Conservation (phyloP, 2,113 vertebrate species). For the Trogon melanurus region DNA sequence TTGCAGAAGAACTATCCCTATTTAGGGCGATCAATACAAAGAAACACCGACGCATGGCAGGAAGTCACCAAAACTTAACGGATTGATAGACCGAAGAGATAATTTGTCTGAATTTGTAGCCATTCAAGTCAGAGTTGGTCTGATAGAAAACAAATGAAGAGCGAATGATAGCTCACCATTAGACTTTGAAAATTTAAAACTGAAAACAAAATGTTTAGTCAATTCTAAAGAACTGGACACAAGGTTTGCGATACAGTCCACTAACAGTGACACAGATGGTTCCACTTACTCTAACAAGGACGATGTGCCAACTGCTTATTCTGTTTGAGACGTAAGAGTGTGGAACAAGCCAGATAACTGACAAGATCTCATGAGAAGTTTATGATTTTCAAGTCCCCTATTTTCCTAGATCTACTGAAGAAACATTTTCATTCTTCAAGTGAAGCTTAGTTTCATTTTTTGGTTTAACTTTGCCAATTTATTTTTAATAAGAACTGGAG, state of each 20-base stretch:
- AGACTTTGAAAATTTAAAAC: background rate
- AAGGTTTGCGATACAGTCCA: background rate
- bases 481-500: background rate
- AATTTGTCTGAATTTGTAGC: background rate
- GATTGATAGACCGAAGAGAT: background rate
- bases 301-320: background rate
- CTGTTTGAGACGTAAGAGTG: background rate
- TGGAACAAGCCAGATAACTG: background rate
- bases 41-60: background rate
- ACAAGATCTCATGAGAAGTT: background rate
- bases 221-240: background rate
- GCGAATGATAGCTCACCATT: background rate
- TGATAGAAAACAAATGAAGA: background rate
- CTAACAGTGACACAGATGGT: rapidly evolving
- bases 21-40: background rate
- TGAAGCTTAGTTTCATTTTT: background rate
- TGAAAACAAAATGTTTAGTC: background rate
- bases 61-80: background rate
- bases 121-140: background rate
- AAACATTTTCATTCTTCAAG: background rate
- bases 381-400: background rate
- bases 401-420: background rate
- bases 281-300: background rate
- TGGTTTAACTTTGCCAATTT: background rate
- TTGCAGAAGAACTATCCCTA: background rate